Evolutionary conservation across 2,797 vertebrate genomes (phyloP).

Genomic region (Paratrypauchen microcephalus): DNA sequence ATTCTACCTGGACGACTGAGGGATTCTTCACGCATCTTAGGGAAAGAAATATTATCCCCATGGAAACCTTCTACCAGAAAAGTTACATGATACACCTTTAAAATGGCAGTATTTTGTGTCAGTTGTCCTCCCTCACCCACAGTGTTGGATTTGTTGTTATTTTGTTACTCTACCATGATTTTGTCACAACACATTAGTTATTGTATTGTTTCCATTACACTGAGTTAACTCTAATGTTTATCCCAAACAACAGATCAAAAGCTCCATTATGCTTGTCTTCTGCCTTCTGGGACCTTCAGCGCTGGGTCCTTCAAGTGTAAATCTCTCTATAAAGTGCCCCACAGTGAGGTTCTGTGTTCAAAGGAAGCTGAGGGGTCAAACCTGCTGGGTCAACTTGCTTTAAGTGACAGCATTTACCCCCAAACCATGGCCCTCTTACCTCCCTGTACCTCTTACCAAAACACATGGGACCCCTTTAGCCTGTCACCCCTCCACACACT

Average conservation of each 20-base stretch:
- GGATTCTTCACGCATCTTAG: too few relatives aligned
- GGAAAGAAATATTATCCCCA: too few relatives aligned
- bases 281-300: constrained; percentile 45
- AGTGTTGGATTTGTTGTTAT: background rate
- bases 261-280: constrained; percentile 30
- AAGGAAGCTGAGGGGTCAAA: constrained; percentile 67
- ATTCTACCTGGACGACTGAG: too few relatives aligned
- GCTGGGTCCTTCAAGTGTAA: constrained; percentile 68
- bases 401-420: constrained; percentile 63
- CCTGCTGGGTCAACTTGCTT: constrained; percentile 62
- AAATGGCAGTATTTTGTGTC: too few relatives aligned
- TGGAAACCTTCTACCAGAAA: too few relatives aligned
- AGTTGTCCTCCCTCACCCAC: background rate
- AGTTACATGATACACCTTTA: too few relatives aligned
- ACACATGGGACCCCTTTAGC: constrained; percentile 61
- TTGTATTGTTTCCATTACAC: background rate
- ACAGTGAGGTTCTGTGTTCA: constrained; percentile 67
- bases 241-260: constrained; percentile 27
- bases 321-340: constrained; percentile 62
- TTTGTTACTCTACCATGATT: background rate
- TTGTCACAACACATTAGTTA: background rate
- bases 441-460: constrained; percentile 45
- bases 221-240: constrained; percentile 1
- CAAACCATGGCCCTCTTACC: constrained; percentile 47
- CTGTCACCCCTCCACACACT: constrained; percentile 54